Conservation (phyloP, 1,140 invertebrate species). For the Cotesia glomerata region DNA sequence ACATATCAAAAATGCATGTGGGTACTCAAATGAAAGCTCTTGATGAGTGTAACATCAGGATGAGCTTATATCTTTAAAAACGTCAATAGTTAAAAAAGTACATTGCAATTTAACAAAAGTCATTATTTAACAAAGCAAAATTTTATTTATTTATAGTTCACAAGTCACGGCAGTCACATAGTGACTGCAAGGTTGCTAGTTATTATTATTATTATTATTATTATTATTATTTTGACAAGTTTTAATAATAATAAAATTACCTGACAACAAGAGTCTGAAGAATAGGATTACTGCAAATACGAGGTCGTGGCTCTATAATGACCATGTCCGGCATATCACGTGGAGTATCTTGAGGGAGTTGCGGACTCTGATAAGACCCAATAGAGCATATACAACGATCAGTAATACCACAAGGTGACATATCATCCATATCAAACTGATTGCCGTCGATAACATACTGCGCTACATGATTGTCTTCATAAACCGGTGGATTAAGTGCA, state of each 20-base stretch:
- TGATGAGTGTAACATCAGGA: no score
- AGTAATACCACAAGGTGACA: slow-evolving; percentile 44
- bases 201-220: no score
- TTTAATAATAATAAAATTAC: slow-evolving; percentile 38
- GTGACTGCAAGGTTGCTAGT: no score
- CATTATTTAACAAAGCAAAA: no score
- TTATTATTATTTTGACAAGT: no score
- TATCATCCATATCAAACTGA: slow-evolving; percentile 30
- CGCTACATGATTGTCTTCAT: slow-evolving; percentile 42
- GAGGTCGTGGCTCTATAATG: slow-evolving; percentile 42
- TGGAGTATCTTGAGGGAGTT: slow-evolving; percentile 41
- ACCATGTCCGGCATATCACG: slow-evolving; percentile 35
- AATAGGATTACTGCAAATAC: slow-evolving; percentile 52
- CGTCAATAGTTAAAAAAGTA: background rate
- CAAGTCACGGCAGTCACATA: no score
- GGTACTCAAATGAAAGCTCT: no score
- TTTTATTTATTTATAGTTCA: no score
- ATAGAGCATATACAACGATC: slow-evolving; percentile 56
- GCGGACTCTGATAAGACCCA: slow-evolving; percentile 42
- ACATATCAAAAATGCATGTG: no score
- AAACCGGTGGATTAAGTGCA: slow-evolving; percentile 33
- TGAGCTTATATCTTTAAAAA: no score
- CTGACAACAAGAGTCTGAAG: slow-evolving; percentile 55
- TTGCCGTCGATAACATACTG: slow-evolving; percentile 37
- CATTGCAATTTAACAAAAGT: no score